Evolutionary conservation across 1,140 invertebrate species (phyloP).

Genomic region (Pteromalus puparum): DNA sequence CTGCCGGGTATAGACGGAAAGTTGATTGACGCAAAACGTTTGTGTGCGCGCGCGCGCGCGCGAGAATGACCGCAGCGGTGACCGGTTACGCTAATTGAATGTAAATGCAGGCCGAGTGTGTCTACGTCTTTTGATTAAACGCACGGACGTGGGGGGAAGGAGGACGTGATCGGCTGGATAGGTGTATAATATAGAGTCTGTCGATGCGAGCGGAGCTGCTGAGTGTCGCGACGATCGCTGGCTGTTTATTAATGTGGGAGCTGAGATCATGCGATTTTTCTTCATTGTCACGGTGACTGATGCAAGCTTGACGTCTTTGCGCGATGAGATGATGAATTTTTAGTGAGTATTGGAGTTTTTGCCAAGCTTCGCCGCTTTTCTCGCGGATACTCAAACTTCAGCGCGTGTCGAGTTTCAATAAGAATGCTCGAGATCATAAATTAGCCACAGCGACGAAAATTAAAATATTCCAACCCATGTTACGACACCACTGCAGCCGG

Average conservation of each 20-base stretch:
- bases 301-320: not conserved
- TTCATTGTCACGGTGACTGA: not conserved
- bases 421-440: too few species aligned
- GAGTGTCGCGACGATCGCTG: not conserved
- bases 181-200: too few species aligned
- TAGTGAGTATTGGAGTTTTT: too few species aligned
- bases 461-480: too few species aligned
- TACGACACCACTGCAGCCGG: too few species aligned
- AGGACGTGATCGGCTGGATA: not conserved
- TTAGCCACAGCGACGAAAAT: too few species aligned
- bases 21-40: not conserved
- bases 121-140: not conserved
- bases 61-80: not conserved
- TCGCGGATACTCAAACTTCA: too few species aligned
- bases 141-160: too few species aligned
- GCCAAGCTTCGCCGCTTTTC: too few species aligned
- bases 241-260: not conserved
- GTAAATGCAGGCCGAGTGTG: not conserved
- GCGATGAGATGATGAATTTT: not conserved
- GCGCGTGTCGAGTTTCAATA: too few species aligned
- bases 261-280: not conserved
- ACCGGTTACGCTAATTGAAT: slow-evolving; percentile 1
- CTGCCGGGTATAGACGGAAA: not conserved
- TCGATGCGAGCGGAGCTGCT: not conserved
- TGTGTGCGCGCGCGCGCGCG: not conserved